Percentiles rank a stretch among this genome's conserved stretches.
These are phyloP conservation scores for Poecilia latipinna DNA, from an alignment of 2,113 vertebrate species.

Conservation along the genomic window DNA sequence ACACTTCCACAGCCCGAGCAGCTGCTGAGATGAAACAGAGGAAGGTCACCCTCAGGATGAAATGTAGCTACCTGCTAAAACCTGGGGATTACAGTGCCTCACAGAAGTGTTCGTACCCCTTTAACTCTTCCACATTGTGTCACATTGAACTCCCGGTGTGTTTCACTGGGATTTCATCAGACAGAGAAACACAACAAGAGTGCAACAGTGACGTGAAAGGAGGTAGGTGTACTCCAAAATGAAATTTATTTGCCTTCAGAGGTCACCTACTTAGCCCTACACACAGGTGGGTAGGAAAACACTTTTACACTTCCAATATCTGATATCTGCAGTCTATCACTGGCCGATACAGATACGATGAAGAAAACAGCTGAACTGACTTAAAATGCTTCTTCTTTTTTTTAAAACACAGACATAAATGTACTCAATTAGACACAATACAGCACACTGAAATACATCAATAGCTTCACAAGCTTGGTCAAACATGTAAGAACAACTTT, in stretches of 20 bases:
- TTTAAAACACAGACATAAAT: no score
- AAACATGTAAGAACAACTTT: no score
- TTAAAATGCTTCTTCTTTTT: no score
- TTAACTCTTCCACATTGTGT: neutral
- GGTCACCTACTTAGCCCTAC: no score
- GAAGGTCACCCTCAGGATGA: constrained; percentile 58
- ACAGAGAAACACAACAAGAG: neutral
- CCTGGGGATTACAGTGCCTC: neutral
- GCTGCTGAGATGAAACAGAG: constrained; percentile 53
- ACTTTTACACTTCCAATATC: no score
- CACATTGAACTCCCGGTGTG: neutral
- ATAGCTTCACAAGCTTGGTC: no score
- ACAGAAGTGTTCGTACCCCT: neutral
- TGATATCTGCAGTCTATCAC: no score
- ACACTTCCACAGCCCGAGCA: constrained; percentile 52
- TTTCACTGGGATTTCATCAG: neutral
- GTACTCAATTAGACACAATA: no score
- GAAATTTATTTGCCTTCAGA: neutral
- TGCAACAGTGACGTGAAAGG: neutral
- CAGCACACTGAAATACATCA: no score
- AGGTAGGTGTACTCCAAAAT: neutral
- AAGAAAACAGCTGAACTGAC: no score
- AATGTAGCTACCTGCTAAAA: constrained; percentile 46
- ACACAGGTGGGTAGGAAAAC: no score
- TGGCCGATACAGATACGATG: no score